Evolutionary conservation across 1,140 invertebrate genomes (phyloP).

Genomic region (Diorhabda carinulata): DNA sequence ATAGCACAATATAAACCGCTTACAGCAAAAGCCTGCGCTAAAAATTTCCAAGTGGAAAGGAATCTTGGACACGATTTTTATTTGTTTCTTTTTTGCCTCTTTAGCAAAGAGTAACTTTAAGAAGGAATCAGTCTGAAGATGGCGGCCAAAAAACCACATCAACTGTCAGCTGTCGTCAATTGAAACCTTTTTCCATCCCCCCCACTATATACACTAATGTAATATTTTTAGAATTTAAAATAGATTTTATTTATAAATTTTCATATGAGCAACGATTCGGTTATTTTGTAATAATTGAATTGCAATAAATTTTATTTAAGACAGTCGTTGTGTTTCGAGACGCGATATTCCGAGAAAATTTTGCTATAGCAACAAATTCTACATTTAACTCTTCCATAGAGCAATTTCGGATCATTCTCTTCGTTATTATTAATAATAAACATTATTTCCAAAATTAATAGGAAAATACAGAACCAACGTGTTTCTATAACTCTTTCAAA

Average conservation of each 20-base stretch:
- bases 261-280: constrained; percentile 38
- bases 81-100: constrained; percentile 37
- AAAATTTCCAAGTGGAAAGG: constrained; percentile 17
- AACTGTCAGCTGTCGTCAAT: constrained; percentile 32
- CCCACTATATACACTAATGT: constrained; percentile 40
- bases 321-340: neutral
- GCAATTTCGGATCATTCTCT: no score
- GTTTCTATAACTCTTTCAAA: no score
- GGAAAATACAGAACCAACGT: no score
- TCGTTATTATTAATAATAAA: no score
- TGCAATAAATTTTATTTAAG: constrained; percentile 17
- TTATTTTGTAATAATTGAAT: constrained; percentile 46
- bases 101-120: constrained; percentile 34
- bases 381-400: neutral
- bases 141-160: constrained; percentile 31
- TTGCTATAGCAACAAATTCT: neutral
- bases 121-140: constrained; percentile 27
- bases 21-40: constrained; percentile 1
- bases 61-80: constrained; percentile 38
- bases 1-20: neutral
- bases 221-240: constrained; percentile 33
- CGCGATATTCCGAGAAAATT: constrained; percentile 28
- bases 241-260: constrained; percentile 40
- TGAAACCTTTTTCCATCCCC: constrained; percentile 22
- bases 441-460: no score